A percentile compares a stretch with the other conserved stretches of the same genome.
phyloP scores from a whole-genome alignment of 2,113 vertebrate genomes.

The Otolemur garnettii region DNA sequence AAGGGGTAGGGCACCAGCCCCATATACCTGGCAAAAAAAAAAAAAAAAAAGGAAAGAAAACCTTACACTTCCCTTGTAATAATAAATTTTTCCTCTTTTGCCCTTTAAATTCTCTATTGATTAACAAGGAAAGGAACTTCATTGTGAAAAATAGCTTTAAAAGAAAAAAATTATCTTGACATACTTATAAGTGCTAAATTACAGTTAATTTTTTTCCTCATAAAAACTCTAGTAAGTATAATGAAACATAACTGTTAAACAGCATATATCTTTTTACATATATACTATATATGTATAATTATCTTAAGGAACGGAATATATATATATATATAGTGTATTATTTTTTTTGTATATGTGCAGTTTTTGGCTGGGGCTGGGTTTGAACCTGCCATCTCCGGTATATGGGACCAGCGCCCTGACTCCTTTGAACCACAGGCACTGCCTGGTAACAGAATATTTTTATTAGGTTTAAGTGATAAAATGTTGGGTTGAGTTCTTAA shows the following conservation, averaged over 20 bases:
- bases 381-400: too few relatives aligned
- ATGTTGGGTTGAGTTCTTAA: background rate
- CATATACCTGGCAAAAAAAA: too few relatives aligned
- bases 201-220: background rate
- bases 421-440: too few relatives aligned
- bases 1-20: too few relatives aligned
- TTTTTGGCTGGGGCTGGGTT: too few relatives aligned
- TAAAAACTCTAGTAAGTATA: background rate
- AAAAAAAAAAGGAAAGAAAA: background rate
- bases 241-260: background rate
- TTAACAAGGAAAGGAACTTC: background rate
- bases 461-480: background rate
- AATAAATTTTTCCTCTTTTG: background rate
- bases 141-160: constrained; percentile 19
- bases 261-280: background rate
- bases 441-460: background rate
- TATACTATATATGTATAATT: background rate
- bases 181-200: constrained; percentile 12
- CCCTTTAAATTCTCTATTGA: constrained; percentile 34
- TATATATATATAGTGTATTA: too few relatives aligned
- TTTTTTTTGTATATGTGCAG: background rate
- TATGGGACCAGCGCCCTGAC: too few relatives aligned
- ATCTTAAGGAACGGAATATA: background rate
- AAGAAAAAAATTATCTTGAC: background rate
- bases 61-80: background rate